Base-by-base conservation (phyloP, 1,140 invertebrate species). In the Calycopis cecrops region DNA sequence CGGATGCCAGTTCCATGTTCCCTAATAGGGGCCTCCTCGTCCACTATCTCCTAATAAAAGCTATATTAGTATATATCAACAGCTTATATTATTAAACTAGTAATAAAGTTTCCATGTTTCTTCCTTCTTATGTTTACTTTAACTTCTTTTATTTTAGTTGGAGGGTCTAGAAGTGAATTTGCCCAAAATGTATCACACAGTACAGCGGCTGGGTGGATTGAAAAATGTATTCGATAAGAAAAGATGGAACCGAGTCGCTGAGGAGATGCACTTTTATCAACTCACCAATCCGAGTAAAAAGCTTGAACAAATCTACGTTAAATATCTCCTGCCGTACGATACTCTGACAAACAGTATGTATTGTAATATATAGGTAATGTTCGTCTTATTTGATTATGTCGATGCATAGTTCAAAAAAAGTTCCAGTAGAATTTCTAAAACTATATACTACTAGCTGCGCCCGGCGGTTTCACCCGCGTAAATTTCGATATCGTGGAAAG, bases 291-390 rank as follows among this genome's bases (percentile, higher is more conserved):
- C 95, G 21, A 92, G 94, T 4, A 93, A 93, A 1, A 96, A 96
- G 79, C 83, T 99, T 8, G 96, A 98, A 77, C 93, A 96, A 67
- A 94, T 97, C 55, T 99, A 98, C 79, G 96, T 96, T 80, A 97
- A 97, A 91, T 98, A 97, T 87, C 88, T 98, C 28, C 83, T 99
- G 54, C 96, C 97, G 0, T 98, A 97, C 77, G 95, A 97, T 63
- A 96, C 94, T 0, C 79, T 98, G 6, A 94, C 94, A 1, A 89
- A 91, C 70, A 87, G 93, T 93, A 77, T 78, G 79, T 81, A 53
- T 21, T 40, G 38, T 35, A 47, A 35, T 57, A 16, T 44, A 9
- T 44, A 3, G 6, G 2, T 6, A 28, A 28, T 3, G 21, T 28
- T 28, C 21, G 21, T 28, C 6, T 28, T 28, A 28, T 2, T 28